Evolutionary conservation across 1,140 invertebrate species (phyloP), one percentile per base, ranked within the genome.

Genomic region (Zaprionus taronus): DNA sequence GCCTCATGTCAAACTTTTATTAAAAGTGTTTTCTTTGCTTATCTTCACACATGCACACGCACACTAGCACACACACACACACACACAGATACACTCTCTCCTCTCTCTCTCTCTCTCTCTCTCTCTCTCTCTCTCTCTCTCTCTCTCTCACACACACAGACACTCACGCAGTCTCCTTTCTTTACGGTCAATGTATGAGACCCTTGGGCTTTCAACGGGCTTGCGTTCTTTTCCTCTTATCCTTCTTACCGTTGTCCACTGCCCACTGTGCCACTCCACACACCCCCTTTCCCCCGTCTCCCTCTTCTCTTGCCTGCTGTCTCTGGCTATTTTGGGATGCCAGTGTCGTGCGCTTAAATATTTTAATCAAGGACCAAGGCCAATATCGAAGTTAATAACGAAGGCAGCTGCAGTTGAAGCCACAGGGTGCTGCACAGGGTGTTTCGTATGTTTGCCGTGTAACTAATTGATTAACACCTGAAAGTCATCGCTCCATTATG

Each of bases 401-500:
- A 34, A 41, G 20, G 61, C 61, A 44, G 36, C 36, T 38, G 41
- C 41, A 47, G 41, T 17, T 47, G 7, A 2, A 17, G 38, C 5
- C 38, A 41, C 38, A 41, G 38, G 38, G 15, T 75, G 22, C 5
- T 9, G 44, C 9, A 36, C 31, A 20, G 55, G 34, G 14, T 17
- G 20, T 24, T n/a, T 41, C 12, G 38, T 41, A 41, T n/a, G 12
- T 14, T 41, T 41, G 9, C 20, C 20, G 47, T 51, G 47, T 20
- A 24, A 47, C 64, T 80, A 86, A 83, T 83, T 86, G 69, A 68
- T 77, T 73, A 86, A 80, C 80, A 87, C 83, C 72, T 85, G 79
- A 53, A 60, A 44, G 66, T 55, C 71, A 66, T 55, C 66, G 72
- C 51, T 86, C 53, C 68, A 86, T 81, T 66, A 85, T 81, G 73